phyloP scores from a whole-genome alignment of 1,140 invertebrate genomes.

The Mycetomoellerius zeteki region DNA sequence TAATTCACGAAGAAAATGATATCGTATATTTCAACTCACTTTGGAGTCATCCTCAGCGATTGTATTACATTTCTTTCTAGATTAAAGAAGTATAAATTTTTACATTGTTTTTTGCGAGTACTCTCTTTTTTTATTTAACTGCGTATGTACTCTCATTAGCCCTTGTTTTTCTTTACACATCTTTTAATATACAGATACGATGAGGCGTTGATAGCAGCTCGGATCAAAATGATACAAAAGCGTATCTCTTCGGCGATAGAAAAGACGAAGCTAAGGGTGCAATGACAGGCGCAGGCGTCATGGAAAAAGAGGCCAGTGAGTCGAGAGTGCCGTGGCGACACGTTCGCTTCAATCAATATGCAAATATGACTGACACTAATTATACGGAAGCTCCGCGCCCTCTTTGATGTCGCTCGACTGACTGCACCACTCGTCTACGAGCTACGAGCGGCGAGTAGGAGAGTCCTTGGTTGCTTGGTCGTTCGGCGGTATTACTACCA shows the following conservation, averaged over 20 bases:
- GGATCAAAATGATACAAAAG: not conserved
- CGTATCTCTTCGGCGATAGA: slow-evolving; percentile 4
- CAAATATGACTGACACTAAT: slow-evolving; percentile 86
- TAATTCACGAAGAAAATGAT: too few species aligned
- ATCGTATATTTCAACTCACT: too few species aligned
- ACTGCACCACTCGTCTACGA: slow-evolving; percentile 69
- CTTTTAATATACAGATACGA: not conserved
- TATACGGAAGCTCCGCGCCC: slow-evolving; percentile 85
- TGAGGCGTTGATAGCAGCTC: not conserved
- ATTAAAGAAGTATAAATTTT: too few species aligned
- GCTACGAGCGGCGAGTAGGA: slow-evolving; percentile 55
- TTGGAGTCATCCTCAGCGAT: too few species aligned
- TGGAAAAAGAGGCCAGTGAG: slow-evolving; percentile 79
- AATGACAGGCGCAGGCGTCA: slow-evolving; percentile 66
- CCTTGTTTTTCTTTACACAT: not conserved
- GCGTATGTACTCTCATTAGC: too few species aligned
- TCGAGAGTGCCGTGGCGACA: slow-evolving; percentile 79
- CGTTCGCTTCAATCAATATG: slow-evolving; percentile 86
- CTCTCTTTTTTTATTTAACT: too few species aligned
- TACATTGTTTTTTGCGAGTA: too few species aligned
- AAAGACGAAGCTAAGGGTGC: slow-evolving; percentile 63
- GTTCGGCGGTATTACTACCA: slow-evolving; percentile 66
- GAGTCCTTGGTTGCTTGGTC: slow-evolving; percentile 72
- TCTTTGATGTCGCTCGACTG: slow-evolving; percentile 84
- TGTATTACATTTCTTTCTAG: too few species aligned